Evolutionary conservation across 2,888 invertebrate species (phyloP).

Genomic region (Andrena bicolor): DNA sequence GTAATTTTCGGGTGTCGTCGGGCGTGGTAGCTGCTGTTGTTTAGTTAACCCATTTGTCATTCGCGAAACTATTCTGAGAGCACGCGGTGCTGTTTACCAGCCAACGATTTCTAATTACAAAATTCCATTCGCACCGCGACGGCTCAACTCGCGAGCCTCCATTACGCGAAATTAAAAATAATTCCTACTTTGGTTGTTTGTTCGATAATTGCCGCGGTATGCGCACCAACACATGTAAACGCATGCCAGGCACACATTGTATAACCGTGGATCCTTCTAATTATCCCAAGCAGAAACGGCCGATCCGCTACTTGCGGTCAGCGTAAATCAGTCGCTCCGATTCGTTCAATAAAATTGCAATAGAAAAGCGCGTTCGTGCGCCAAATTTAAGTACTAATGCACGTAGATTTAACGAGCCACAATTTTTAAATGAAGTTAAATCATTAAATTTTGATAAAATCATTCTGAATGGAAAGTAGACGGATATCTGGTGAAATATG

Average conservation of each 20-base stretch:
- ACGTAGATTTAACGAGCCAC: not conserved
- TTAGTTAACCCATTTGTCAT: slow-evolving; percentile 42
- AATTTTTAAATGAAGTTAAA: not conserved
- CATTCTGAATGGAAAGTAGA: not conserved
- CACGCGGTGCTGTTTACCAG: not conserved
- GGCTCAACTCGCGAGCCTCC: no score
- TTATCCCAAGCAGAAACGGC: slow-evolving; percentile 7
- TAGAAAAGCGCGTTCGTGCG: no score
- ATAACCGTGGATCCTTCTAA: slow-evolving; percentile 9
- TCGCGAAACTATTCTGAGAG: slow-evolving; percentile 18
- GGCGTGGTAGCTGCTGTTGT: slow-evolving; percentile 16
- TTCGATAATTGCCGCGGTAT: not conserved
- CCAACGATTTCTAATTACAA: not conserved
- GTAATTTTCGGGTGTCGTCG: slow-evolving; percentile 20
- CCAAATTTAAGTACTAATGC: not conserved
- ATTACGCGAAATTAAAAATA: not conserved
- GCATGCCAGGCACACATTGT: not conserved
- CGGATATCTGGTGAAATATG: not conserved
- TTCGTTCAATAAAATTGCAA: not conserved
- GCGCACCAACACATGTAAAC: not conserved
- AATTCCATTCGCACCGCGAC: not conserved
- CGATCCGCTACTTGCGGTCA: not conserved
- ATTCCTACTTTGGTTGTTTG: not conserved
- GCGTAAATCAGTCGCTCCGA: no score
- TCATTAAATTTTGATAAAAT: no score